Evolutionary conservation across 2,888 invertebrate genomes (phyloP).

Genomic region (Cryptophagus acutangulus): DNA sequence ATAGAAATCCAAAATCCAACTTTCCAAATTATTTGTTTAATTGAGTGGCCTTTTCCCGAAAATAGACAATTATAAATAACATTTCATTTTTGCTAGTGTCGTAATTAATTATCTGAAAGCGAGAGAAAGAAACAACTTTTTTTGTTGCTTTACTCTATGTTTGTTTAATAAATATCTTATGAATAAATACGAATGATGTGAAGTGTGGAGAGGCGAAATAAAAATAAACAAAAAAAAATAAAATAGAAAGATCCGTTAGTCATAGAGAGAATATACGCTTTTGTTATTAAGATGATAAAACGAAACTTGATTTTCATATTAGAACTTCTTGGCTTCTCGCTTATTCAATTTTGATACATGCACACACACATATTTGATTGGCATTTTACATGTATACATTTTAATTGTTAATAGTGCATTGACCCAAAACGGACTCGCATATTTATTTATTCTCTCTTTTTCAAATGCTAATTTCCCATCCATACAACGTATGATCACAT

Average conservation of each 20-base stretch:
- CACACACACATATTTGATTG: constrained; percentile 19
- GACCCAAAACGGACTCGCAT: constrained; percentile 9
- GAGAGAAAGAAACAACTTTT: no score
- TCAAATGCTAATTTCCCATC: constrained; percentile 1
- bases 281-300: constrained; percentile 2
- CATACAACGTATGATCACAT: no score
- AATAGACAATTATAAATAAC: no score
- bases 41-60: no score
- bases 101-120: no score
- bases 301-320: constrained; percentile 15
- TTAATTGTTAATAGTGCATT: constrained; percentile 17
- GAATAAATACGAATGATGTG: neutral
- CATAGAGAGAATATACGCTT: no score
- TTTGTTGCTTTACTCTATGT: no score
- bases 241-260: constrained; percentile 1
- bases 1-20: no score
- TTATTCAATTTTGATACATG: no score
- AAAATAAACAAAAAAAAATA: constrained; percentile 9
- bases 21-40: no score
- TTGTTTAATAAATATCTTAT: constrained; percentile 6
- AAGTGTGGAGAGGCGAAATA: constrained; percentile 1
- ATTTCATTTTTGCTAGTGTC: no score
- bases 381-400: constrained; percentile 17
- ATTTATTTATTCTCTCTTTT: constrained; percentile 5
- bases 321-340: neutral